Evolutionary conservation across 2,113 vertebrate genomes (phyloP), one percentile per base, ranked within the genome.

Genomic region (Sturnira hondurensis): DNA sequence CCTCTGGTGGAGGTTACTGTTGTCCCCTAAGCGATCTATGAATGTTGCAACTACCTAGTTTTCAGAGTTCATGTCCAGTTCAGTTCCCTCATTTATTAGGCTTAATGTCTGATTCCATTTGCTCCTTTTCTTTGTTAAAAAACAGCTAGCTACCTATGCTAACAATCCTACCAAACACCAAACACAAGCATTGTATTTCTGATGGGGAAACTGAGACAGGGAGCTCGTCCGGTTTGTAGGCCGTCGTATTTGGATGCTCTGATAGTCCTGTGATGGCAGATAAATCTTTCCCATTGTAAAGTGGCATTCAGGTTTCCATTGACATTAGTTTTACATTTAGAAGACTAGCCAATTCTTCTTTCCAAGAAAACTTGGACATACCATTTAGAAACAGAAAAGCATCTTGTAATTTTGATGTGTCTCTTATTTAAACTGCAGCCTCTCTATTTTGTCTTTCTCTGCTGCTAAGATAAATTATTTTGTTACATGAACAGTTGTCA

Each of bases 391-490:
- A 56, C 36, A 22, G 89, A 90, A 76, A 96, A 77, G 36, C 41
- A 28, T 84, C 54, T 33, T 58, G 6, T 78, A 71, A 70, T 94
- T 84, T 86, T 96, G 43, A 78, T 89, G 68, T 94, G 81, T 85
- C 81, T 95, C 41, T 87, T 74, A 47, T 87, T 92, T 96, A 83
- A 96, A 78, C 33, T 43, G 6, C 54, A 96, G 50, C 54, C 47
- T 86, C 50, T 92, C 17, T 41, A 65, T 90, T 93, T 93, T 33
- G 43, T 73, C 86, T 95, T 86, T 93, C 68, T 68, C 41, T 93
- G 89, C 70, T 81, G 22, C 56, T 93, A 58, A 94, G 83, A 67
- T 71, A 71, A 81, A 85, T 93, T 77, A 95, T 82, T 95, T 70
- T 95, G 65, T 91, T 93, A 71, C 10, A 36, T 63, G 24, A 86